phyloP scores from a whole-genome alignment of 2,113 vertebrate genomes.

The Pedetes capensis region DNA sequence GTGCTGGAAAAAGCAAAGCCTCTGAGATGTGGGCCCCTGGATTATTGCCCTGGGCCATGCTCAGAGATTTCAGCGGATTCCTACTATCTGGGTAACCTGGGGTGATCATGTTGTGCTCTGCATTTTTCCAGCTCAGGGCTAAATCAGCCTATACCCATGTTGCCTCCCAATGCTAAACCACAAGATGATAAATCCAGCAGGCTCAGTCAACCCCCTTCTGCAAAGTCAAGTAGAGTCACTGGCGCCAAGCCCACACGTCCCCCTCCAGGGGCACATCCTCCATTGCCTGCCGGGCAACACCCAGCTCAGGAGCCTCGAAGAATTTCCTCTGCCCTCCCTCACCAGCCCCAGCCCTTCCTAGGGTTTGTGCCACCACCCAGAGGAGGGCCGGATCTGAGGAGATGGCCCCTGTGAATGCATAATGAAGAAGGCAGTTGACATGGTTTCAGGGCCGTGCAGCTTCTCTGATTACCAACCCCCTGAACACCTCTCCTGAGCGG shows the following conservation, averaged over 20 bases:
- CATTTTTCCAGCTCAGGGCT: background rate
- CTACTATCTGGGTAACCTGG: too few species aligned
- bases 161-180: background rate
- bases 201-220: background rate
- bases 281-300: background rate
- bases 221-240: background rate
- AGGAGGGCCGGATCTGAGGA: background rate
- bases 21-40: background rate
- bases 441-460: background rate
- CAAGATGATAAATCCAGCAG: background rate
- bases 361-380: rapidly evolving
- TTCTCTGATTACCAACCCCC: background rate
- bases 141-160: background rate
- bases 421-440: background rate
- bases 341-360: background rate
- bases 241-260: too few species aligned
- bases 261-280: background rate
- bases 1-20: too few species aligned
- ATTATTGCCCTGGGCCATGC: too few species aligned
- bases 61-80: background rate
- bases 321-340: background rate
- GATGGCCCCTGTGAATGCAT: background rate
- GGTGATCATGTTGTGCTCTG: background rate
- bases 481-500: background rate
- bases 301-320: background rate